Percentiles rank a stretch among this genome's conserved stretches.
phyloP scores from a whole-genome alignment of 2,888 invertebrate genomes.

The Mylabris sibirica region DNA sequence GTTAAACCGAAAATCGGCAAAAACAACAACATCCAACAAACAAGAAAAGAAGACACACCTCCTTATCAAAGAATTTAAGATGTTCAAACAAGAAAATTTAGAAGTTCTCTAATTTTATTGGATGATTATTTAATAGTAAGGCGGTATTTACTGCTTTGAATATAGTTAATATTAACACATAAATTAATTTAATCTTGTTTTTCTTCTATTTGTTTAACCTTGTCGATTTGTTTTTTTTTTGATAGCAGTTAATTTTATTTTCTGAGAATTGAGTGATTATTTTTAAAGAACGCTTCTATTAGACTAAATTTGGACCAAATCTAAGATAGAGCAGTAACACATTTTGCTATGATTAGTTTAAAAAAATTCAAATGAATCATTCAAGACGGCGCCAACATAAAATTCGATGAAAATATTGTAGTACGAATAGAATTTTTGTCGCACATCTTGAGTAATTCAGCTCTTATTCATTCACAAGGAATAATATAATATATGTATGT shows the following conservation, averaged over 20 bases:
- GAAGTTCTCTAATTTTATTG: constrained; percentile 32
- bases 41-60: constrained; percentile 43
- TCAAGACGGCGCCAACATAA: constrained; percentile 25
- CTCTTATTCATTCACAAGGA: neutral
- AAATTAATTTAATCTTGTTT: too few species aligned
- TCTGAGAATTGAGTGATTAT: neutral
- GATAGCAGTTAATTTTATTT: too few species aligned
- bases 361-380: constrained; percentile 27
- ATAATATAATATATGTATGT: too few species aligned
- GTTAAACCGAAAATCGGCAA: constrained; percentile 21
- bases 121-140: constrained; percentile 32
- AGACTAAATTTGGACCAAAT: constrained; percentile 18
- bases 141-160: constrained; percentile 26
- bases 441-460: too few species aligned
- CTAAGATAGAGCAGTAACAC: neutral
- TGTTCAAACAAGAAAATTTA: neutral
- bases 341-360: constrained; percentile 25
- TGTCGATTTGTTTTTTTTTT: constrained; percentile 19
- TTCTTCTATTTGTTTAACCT: constrained; percentile 31
- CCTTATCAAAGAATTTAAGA: constrained; percentile 27
- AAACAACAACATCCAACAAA: neutral
- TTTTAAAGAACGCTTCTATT: neutral
- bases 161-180: too few species aligned
- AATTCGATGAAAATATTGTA: neutral
- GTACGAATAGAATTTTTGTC: too few species aligned